Evolutionary conservation across 2,888 invertebrate genomes (phyloP).

Genomic region (Malachius bipustulatus): DNA sequence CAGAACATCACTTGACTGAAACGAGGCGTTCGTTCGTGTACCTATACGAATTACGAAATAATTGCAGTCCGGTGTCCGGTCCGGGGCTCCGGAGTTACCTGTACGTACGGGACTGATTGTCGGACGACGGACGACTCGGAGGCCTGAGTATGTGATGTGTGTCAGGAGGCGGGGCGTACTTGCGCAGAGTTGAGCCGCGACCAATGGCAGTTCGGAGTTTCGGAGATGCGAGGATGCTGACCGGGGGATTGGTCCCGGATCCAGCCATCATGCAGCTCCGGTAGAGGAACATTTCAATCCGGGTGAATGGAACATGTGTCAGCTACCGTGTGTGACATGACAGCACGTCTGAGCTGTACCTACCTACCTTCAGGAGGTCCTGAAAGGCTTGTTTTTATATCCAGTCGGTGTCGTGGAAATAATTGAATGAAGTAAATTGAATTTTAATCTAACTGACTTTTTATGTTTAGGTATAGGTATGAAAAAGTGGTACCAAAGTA

Average conservation of each 20-base stretch:
- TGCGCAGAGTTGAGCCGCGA: conserved; percentile 25
- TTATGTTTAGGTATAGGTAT: too few relatives aligned
- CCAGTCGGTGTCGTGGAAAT: too few relatives aligned
- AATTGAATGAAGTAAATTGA: too few relatives aligned
- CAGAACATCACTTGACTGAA: too few relatives aligned
- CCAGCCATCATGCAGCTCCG: conserved; percentile 36
- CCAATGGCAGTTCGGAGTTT: conserved; percentile 27
- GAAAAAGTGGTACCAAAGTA: too few relatives aligned
- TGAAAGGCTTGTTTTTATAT: too few relatives aligned
- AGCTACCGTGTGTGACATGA: conserved; percentile 37
- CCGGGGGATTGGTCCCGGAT: conserved; percentile 35
- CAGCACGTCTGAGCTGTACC: too few relatives aligned
- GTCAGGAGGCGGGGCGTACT: conserved; percentile 29
- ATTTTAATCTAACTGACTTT: too few relatives aligned
- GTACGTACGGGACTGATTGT: neutral
- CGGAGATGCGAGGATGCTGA: conserved; percentile 33
- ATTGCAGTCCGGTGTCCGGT: neutral
- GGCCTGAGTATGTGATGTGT: conserved; percentile 19
- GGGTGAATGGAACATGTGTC: conserved; percentile 34
- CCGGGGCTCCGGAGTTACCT: neutral
- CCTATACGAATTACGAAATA: neutral
- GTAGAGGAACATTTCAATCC: conserved; percentile 35
- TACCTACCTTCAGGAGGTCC: too few relatives aligned
- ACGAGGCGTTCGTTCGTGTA: neutral
- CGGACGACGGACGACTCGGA: neutral